phyloP scores from a whole-genome alignment of 2,888 invertebrate species.

The Dryobotodes eremita region DNA sequence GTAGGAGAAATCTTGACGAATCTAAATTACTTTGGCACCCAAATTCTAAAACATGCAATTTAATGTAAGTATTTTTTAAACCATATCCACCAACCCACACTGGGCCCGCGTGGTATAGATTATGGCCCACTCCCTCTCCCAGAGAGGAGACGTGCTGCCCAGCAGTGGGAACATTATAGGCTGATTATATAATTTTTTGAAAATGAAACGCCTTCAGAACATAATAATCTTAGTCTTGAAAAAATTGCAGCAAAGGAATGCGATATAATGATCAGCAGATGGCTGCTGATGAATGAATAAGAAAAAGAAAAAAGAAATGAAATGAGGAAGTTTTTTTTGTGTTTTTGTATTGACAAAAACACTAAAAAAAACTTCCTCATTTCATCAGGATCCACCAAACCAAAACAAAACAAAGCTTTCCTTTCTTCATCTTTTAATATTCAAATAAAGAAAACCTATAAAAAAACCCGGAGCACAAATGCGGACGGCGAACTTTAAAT shows the following conservation, averaged over 20 bases:
- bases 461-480: conserved; percentile 59
- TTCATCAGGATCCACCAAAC: conserved; percentile 18
- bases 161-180: too few species aligned
- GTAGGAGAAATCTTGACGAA: not conserved
- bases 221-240: not conserved
- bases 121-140: too few species aligned
- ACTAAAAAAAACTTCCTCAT: conserved; percentile 34
- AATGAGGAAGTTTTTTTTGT: too few species aligned
- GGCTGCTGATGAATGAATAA: too few species aligned
- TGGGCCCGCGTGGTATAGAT: too few species aligned
- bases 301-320: too few species aligned
- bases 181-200: not conserved
- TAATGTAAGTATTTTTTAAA: too few species aligned
- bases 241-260: not conserved
- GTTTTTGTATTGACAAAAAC: too few species aligned
- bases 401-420: conserved; percentile 35
- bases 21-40: not conserved
- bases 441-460: conserved; percentile 63
- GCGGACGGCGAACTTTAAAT: conserved; percentile 63
- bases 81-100: too few species aligned
- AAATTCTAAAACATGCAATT: not conserved
- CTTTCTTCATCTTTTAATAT: conserved; percentile 60
- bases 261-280: conserved; percentile 14
- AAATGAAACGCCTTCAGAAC: not conserved
- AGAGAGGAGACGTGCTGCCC: too few species aligned